Conservation (phyloP, 2,888 invertebrate species). For the Scaeva pyrastri region DNA sequence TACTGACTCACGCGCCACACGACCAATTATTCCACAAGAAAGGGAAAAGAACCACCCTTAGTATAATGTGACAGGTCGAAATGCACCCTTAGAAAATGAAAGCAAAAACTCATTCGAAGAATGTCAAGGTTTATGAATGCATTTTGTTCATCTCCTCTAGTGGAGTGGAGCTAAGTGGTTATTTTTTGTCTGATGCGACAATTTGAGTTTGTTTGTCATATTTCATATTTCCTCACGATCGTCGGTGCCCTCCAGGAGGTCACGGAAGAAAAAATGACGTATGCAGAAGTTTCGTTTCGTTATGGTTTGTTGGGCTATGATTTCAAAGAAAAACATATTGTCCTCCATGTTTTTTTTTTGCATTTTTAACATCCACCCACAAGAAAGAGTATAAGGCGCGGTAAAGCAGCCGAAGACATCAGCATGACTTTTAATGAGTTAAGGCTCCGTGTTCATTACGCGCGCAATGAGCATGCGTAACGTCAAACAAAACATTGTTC, state of each 20-base stretch:
- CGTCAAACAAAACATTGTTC: conserved; percentile 15
- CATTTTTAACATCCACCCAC: conserved; percentile 51
- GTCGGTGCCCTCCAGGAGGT: conserved; percentile 9
- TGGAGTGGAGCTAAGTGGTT: conserved; percentile 53
- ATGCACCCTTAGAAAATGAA: conserved; percentile 59
- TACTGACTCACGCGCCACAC: conserved; percentile 61
- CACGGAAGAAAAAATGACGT: not conserved
- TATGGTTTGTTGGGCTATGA: conserved; percentile 49
- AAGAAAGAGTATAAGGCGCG: no score
- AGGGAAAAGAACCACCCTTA: conserved; percentile 17
- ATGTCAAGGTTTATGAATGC: conserved; percentile 63
- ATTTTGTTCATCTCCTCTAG: conserved; percentile 14
- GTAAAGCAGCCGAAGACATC: conserved; percentile 34
- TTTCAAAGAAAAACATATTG: conserved; percentile 32
- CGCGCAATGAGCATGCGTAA: conserved; percentile 68
- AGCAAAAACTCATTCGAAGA: conserved; percentile 34
- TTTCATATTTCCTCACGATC: conserved; percentile 27
- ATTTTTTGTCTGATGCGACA: conserved; percentile 18
- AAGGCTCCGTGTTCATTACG: conserved; percentile 36
- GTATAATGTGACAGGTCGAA: not conserved
- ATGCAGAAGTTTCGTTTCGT: conserved; percentile 23
- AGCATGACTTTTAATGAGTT: conserved; percentile 18
- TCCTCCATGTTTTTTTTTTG: conserved; percentile 18
- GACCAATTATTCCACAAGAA: conserved; percentile 69
- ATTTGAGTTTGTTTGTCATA: conserved; percentile 49